Percentiles rank a stretch among this genome's conserved stretches.
Evolutionary conservation across 23 tunicate genomes (phyloP).

Genomic region (Ciona savignyi): DNA sequence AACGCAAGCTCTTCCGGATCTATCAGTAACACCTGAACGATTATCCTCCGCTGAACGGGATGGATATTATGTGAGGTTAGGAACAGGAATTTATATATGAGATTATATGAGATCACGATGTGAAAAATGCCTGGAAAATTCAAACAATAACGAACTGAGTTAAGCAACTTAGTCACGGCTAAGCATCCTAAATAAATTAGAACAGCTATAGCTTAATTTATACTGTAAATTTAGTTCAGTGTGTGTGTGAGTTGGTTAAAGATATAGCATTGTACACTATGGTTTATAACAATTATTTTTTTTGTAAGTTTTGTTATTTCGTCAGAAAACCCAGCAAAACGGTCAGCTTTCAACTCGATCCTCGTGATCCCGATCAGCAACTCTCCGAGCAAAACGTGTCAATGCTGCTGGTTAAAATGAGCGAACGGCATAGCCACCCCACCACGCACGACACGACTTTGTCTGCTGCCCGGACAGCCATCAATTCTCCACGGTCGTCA

Average conservation of each 20-base stretch:
- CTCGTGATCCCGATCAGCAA: not conserved
- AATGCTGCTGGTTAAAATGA: not conserved
- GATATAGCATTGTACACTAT: not conserved
- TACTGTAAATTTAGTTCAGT: not conserved
- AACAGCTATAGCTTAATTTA: no score
- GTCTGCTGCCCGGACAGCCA: not conserved
- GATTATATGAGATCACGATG: not conserved
- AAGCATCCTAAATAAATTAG: no score
- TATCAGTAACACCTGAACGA: not conserved
- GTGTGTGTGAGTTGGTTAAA: not conserved
- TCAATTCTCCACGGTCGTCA: not conserved
- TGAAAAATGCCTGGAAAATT: no score
- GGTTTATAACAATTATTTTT: not conserved
- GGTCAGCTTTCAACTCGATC: not conserved
- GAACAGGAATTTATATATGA: not conserved
- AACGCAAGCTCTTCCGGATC: not conserved
- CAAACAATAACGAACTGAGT: no score
- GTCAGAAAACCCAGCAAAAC: not conserved
- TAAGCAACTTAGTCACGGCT: no score
- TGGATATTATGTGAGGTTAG: not conserved
- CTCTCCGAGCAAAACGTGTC: not conserved
- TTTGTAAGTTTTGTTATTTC: no score
- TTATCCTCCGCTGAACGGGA: not conserved
- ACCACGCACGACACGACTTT: not conserved
- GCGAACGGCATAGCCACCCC: not conserved